These are phyloP conservation scores for Gnatocerus cornutus DNA, from an alignment of 2,888 invertebrate genomes.

Conservation along the genomic window DNA sequence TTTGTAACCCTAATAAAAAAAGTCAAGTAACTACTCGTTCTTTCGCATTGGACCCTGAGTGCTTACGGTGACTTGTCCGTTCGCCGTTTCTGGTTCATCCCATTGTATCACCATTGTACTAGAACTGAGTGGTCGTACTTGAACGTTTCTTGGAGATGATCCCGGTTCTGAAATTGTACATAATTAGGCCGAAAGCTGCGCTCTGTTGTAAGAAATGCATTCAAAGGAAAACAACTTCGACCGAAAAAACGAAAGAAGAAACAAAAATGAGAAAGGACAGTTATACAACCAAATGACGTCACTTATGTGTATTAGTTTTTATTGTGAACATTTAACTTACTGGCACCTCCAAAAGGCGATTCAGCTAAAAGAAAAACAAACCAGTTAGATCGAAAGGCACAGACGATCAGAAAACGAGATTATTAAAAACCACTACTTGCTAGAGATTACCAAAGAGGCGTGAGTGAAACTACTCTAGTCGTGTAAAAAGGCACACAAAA, in stretches of 20 bases:
- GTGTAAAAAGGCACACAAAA: slow-evolving; percentile 63
- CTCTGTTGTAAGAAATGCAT: background rate
- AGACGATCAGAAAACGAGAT: background rate
- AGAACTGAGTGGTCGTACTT: slow-evolving; percentile 94
- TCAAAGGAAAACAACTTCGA: slow-evolving; percentile 21
- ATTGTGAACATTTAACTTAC: slow-evolving; percentile 71
- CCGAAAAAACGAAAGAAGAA: slow-evolving; percentile 26
- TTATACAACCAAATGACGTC: slow-evolving; percentile 24
- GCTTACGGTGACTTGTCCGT: slow-evolving; percentile 96
- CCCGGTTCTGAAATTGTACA: slow-evolving; percentile 86
- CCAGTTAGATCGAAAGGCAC: slow-evolving; percentile 9
- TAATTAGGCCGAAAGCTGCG: slow-evolving; percentile 11
- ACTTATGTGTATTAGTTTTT: slow-evolving; percentile 30
- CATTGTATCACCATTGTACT: slow-evolving; percentile 98
- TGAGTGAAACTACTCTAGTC: slow-evolving; percentile 58
- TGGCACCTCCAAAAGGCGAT: slow-evolving; percentile 74
- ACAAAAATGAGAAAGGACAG: slow-evolving; percentile 27
- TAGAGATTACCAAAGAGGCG: slow-evolving; percentile 39
- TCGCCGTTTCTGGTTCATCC: slow-evolving; percentile 98
- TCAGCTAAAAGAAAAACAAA: slow-evolving; percentile 66
- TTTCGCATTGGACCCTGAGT: too few species aligned
- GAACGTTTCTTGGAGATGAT: slow-evolving; percentile 94
- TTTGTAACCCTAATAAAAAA: slow-evolving; percentile 88
- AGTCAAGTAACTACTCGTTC: background rate
- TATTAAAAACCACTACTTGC: slow-evolving; percentile 27